A percentile compares a stretch with the other conserved stretches of the same genome.
Conservation (phyloP, 2,113 vertebrate species). For the Seriola aureovittata region DNA sequence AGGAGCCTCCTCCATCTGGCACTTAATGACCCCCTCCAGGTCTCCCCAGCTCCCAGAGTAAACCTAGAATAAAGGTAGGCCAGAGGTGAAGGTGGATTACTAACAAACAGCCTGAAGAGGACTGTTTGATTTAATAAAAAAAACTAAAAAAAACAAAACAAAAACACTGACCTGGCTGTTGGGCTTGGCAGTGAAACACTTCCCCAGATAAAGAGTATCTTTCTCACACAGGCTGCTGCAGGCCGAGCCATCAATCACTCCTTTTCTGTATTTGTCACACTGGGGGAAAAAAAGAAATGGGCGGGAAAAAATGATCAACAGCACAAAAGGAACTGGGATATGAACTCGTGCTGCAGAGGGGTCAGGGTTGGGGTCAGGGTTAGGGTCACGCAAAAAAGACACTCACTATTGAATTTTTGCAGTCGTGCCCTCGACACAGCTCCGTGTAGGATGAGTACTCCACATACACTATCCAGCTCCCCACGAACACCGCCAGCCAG, state of each 20-base stretch:
- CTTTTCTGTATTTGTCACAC: conserved; percentile 97
- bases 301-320: conserved; percentile 9
- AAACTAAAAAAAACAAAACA: not conserved
- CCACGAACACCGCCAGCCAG: conserved; percentile 95
- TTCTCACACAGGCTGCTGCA: conserved; percentile 97
- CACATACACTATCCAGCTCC: conserved; percentile 97
- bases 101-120: not conserved
- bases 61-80: conserved; percentile 81
- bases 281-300: conserved; percentile 66
- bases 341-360: not conserved
- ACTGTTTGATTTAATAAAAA: not conserved
- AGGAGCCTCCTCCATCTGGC: conserved; percentile 91
- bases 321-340: not conserved
- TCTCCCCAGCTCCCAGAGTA: conserved; percentile 96
- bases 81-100: conserved; percentile 4
- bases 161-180: conserved; percentile 89
- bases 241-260: conserved; percentile 94
- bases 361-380: too few relatives aligned
- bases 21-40: conserved; percentile 95
- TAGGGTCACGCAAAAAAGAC: not conserved
- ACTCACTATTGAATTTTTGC: conserved; percentile 96
- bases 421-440: conserved; percentile 95
- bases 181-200: conserved; percentile 93
- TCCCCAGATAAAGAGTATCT: conserved; percentile 94
- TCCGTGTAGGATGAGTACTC: conserved; percentile 97